phyloP scores from a whole-genome alignment of 2,113 vertebrate species.

The Pristiophorus japonicus region DNA sequence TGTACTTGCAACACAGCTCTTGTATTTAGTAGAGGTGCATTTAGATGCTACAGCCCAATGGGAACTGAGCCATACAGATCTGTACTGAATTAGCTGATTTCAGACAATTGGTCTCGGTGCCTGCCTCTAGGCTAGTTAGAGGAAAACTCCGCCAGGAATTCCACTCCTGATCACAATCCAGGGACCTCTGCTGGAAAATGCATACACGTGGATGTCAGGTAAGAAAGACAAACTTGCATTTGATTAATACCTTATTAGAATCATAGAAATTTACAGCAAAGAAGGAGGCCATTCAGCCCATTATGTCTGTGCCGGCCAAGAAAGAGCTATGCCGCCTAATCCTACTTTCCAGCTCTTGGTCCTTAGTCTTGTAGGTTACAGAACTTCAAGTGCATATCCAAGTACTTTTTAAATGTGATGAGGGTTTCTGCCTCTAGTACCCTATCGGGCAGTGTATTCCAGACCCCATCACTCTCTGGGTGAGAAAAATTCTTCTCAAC shows the following conservation, averaged over 20 bases:
- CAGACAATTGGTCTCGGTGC: not conserved
- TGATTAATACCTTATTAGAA: not conserved
- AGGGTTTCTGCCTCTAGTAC: no score
- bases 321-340: no score
- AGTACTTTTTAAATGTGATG: no score
- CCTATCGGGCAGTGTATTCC: no score
- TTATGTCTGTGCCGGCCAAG: no score
- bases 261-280: no score
- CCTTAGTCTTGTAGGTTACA: no score
- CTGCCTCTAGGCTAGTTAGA: not conserved
- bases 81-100: not conserved
- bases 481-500: no score
- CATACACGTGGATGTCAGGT: not conserved
- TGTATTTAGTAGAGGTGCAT: not conserved
- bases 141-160: not conserved
- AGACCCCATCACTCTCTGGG: no score
- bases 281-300: no score
- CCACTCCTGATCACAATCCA: not conserved
- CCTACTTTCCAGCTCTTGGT: no score
- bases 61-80: not conserved
- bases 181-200: not conserved
- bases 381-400: no score
- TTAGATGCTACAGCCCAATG: not conserved
- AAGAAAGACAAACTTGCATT: not conserved
- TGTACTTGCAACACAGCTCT: not conserved